Evolutionary conservation across 2,888 invertebrate species (phyloP).

Genomic region (Leptinotarsa tumamoca): DNA sequence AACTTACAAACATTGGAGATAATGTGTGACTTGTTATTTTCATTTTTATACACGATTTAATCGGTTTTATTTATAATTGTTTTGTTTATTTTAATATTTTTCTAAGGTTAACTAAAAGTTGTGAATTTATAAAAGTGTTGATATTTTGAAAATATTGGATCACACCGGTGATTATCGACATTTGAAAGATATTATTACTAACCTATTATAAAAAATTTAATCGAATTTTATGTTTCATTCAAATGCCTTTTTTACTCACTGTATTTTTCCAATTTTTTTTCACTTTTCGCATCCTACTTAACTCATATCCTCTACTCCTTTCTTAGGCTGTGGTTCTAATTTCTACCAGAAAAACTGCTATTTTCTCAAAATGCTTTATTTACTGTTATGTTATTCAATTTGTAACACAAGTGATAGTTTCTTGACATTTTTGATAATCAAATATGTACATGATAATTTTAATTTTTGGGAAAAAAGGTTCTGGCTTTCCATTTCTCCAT

Average conservation of each 20-base stretch:
- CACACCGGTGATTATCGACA: neutral
- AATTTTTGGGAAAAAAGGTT: too few relatives aligned
- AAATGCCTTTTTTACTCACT: neutral
- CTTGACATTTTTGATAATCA: too few relatives aligned
- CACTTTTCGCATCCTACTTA: too few relatives aligned
- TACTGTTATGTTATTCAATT: too few relatives aligned
- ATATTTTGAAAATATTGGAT: constrained; percentile 7
- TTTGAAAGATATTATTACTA: constrained; percentile 8
- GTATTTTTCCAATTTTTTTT: too few relatives aligned
- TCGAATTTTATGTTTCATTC: neutral
- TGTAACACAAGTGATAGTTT: too few relatives aligned
- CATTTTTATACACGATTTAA: constrained; percentile 4
- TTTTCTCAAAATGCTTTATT: too few relatives aligned
- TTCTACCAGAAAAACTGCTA: too few relatives aligned
- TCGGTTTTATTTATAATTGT: constrained; percentile 22
- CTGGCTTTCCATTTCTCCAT: too few relatives aligned
- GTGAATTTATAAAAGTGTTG: constrained; percentile 20
- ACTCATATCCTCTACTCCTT: too few relatives aligned
- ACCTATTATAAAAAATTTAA: constrained; percentile 6
- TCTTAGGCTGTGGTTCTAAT: too few relatives aligned
- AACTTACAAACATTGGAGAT: neutral
- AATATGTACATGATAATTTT: too few relatives aligned
- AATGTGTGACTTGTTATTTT: constrained; percentile 8
- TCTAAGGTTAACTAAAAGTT: constrained; percentile 4
- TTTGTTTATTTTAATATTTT: constrained; percentile 33